Percentiles rank a stretch among this genome's conserved stretches.
phyloP scores from a whole-genome alignment of 2,888 invertebrate genomes.

The Drosophila anomalipes region DNA sequence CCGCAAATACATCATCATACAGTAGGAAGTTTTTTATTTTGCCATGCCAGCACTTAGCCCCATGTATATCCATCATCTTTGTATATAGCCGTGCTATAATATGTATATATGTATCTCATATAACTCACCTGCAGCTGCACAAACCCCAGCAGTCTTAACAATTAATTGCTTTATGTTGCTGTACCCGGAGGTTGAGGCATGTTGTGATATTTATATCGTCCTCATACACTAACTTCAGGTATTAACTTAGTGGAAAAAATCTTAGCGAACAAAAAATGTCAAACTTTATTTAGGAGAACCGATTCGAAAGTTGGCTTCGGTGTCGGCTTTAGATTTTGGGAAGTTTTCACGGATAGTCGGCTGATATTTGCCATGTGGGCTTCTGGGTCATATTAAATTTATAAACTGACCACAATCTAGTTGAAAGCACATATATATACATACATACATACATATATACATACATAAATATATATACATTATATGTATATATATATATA shows the following conservation, averaged over 20 bases:
- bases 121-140: conserved; percentile 65
- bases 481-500: background rate
- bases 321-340: background rate
- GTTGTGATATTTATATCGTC: conserved; percentile 39
- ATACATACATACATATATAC: background rate
- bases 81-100: conserved; percentile 24
- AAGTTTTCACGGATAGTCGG: background rate
- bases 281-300: background rate
- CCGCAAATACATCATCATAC: conserved; percentile 43
- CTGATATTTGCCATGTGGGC: background rate
- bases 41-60: conserved; percentile 49
- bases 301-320: background rate
- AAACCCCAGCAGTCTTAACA: conserved; percentile 53
- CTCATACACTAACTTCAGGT: conserved; percentile 27
- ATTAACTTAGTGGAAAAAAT: background rate
- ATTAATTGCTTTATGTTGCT: conserved; percentile 63
- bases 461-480: too few species aligned
- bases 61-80: conserved; percentile 55
- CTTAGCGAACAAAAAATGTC: background rate
- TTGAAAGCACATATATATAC: background rate
- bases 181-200: conserved; percentile 42
- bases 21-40: conserved; percentile 7
- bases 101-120: conserved; percentile 44
- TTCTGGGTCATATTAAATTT: background rate
- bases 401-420: background rate